Percentiles rank a stretch among this genome's conserved stretches.
Evolutionary conservation across 2,113 vertebrate genomes (phyloP).

Genomic region (Rousettus leschenaultii): DNA sequence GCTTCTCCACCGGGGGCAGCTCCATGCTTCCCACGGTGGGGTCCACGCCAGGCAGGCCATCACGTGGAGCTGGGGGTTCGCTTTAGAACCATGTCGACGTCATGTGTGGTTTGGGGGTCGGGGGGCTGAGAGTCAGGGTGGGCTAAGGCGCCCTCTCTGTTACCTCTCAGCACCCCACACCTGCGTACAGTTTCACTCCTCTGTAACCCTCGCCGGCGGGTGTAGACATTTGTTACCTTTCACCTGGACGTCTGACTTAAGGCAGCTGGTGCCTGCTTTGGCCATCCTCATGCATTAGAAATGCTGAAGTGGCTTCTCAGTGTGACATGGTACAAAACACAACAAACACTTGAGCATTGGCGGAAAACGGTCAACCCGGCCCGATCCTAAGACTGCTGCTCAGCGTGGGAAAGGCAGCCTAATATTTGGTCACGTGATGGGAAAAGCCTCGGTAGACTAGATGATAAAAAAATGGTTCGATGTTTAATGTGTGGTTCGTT

Average conservation of each 20-base stretch:
- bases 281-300: neutral
- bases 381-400: neutral
- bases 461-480: neutral
- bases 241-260: fast-evolving
- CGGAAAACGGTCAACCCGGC: neutral
- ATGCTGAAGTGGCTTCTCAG: neutral
- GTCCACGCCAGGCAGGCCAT: too few relatives aligned
- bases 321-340: fast-evolving
- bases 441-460: neutral
- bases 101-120: fast-evolving
- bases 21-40: too few relatives aligned
- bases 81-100: neutral
- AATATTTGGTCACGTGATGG: neutral
- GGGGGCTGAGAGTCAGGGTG: neutral
- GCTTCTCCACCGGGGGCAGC: fast-evolving
- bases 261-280: neutral
- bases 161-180: too few relatives aligned
- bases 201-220: neutral
- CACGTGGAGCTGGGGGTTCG: neutral
- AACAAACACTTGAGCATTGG: neutral
- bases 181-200: too few relatives aligned
- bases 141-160: neutral
- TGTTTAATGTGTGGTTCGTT: neutral
- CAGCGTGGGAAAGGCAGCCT: neutral
- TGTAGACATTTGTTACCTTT: fast-evolving